phyloP scores from a whole-genome alignment of 2,797 vertebrate species.

The Pipistrellus pygmaeus region DNA sequence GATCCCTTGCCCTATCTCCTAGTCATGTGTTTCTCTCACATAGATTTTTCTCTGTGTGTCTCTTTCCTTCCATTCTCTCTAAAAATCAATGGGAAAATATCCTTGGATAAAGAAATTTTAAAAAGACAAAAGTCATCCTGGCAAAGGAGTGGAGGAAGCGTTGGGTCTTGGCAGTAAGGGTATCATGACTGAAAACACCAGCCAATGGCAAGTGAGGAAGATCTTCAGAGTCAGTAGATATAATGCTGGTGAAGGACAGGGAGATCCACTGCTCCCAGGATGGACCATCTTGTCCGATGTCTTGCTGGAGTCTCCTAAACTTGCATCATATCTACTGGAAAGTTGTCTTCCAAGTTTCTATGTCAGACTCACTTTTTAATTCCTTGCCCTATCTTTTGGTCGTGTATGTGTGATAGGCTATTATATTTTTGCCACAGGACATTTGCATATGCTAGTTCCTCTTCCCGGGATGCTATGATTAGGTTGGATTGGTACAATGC shows the following conservation, averaged over 20 bases:
- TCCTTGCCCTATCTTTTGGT: not conserved
- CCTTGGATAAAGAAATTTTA: no score
- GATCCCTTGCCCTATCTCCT: no score
- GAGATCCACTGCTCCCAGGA: not conserved
- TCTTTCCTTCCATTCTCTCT: no score
- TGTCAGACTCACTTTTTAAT: not conserved
- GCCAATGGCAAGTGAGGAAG: not conserved
- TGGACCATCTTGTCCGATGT: accelerated
- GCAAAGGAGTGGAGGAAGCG: accelerated
- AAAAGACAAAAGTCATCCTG: no score
- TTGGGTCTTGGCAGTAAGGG: not conserved
- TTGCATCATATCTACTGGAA: not conserved
- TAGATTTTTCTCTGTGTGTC: no score
- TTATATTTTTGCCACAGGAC: not conserved
- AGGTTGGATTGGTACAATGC: not conserved
- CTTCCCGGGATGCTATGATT: not conserved
- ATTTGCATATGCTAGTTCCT: no score
- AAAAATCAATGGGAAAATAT: no score
- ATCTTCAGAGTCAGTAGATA: accelerated
- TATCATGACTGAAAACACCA: not conserved
- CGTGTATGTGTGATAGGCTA: not conserved
- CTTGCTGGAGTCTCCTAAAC: not conserved
- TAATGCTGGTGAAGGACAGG: accelerated
- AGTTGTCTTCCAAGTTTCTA: not conserved
- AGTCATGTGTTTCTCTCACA: no score